Percentiles rank a stretch among this genome's conserved stretches.
Conservation (phyloP, 53 echinoderm and acorn worm genomes). For the Stichopus horrens region DNA sequence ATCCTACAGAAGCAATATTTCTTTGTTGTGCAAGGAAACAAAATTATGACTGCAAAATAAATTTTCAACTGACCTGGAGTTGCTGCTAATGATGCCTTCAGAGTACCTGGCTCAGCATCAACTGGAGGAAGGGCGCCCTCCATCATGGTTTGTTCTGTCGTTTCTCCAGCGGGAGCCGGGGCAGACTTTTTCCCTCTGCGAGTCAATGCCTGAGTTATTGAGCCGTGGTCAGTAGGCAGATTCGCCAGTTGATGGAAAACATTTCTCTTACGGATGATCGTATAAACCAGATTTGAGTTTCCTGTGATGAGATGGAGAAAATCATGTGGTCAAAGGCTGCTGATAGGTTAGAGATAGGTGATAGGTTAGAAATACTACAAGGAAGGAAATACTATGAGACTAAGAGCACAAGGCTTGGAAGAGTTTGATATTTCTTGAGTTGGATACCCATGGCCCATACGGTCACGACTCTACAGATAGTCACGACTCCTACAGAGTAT, state of each 20-base stretch:
- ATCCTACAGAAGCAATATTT: too few species aligned
- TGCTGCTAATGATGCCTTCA: conserved; percentile 89
- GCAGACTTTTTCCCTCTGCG: conserved; percentile 83
- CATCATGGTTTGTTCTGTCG: conserved; percentile 76
- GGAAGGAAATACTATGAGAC: too few species aligned
- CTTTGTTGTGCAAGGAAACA: too few species aligned
- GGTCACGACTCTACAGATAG: too few species aligned
- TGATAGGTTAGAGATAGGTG: too few species aligned
- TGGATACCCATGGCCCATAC: too few species aligned
- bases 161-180: conserved; percentile 64
- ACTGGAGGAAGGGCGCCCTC: conserved; percentile 93
- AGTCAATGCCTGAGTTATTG: conserved; percentile 85
- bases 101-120: conserved; percentile 96
- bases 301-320: conserved; percentile 47
- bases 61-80: conserved; percentile 71
- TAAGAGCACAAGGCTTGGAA: too few species aligned
- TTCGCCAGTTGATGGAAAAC: conserved; percentile 98
- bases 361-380: too few species aligned
- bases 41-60: too few species aligned
- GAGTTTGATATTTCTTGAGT: too few species aligned
- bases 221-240: conserved; percentile 83
- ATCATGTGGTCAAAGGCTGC: too few species aligned
- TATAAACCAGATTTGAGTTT: conserved; percentile 97
- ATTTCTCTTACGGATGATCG: conserved; percentile 96
- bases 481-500: too few species aligned